Evolutionary conservation across 1,140 invertebrate species (phyloP).

Genomic region (Microplitis demolitor): DNA sequence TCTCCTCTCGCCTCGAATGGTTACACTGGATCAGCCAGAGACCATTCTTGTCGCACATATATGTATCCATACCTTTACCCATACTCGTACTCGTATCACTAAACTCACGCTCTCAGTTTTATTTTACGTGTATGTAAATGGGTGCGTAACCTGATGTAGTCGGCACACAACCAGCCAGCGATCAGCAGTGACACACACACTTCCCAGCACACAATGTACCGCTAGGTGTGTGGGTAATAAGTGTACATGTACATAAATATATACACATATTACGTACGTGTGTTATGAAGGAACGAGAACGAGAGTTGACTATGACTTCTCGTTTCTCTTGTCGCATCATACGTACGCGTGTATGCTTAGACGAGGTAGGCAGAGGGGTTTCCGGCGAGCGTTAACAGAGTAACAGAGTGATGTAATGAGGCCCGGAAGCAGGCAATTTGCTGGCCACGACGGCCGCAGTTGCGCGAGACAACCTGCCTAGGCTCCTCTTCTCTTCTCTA

Average conservation of each 20-base stretch:
- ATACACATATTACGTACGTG: neutral
- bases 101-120: no score
- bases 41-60: no score
- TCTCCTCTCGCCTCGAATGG: no score
- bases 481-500: slow-evolving; percentile 10
- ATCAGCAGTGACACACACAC: neutral
- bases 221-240: no score
- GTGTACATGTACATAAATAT: no score
- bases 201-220: no score
- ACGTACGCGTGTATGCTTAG: slow-evolving; percentile 51
- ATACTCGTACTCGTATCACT: neutral
- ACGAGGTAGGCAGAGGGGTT: slow-evolving; percentile 59
- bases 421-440: slow-evolving; percentile 64
- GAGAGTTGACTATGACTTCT: neutral
- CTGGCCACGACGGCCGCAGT: slow-evolving; percentile 53
- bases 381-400: slow-evolving; percentile 63
- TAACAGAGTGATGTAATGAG: slow-evolving; percentile 65
- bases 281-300: neutral
- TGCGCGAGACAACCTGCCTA: slow-evolving; percentile 59
- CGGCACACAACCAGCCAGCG: neutral
- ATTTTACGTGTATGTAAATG: neutral
- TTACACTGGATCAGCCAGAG: no score
- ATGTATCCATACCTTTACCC: no score
- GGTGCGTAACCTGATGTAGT: neutral
- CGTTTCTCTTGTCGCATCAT: slow-evolving; percentile 23